Base-by-base conservation (phyloP, 2,797 vertebrate species). In the Lagocephalus sceleratus region DNA sequence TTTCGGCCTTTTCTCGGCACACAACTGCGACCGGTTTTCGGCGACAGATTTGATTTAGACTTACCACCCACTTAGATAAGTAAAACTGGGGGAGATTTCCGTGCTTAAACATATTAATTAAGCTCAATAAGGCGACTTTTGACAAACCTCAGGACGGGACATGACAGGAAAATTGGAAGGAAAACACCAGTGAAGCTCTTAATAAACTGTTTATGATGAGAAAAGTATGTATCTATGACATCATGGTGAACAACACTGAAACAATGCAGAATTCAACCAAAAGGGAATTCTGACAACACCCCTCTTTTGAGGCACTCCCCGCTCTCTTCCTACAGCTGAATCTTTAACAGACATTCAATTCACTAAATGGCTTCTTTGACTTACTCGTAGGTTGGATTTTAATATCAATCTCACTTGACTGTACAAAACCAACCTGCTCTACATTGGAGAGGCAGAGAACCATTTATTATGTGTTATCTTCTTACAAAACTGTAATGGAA, bases 11-110 rank as follows among this genome's bases (percentile, higher is more conserved):
- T 66, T 75, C 63, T 68, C 47, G 11, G 54, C 68, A 49, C 47
- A 80, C 39, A 48, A 41, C 54, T 47, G 57, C 63, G 67, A 39
- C 61, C 51, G 40, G 58, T 60, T 71, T n/a, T 54, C 46, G 67
- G 62, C 56, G 60, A 64, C 45, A 75, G 61, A 83, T 76, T 68
- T 71, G 61, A 82, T 73, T 73, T 46, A 68, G 39, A 42, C 54
- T 35, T 66, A 61, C 79, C 86, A 82, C 81, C 80, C 71, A 86
- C 70, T 67, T 57, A 58, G 69, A 79, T 69, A 41, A 53, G 52
- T 68, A 42, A 44, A 43, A 78, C 68, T 52, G 57, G 40, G 9
- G 47, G 44, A 67, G 55, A 77, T 42, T 46, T 62, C 38, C 46
- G 49, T 61, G 23, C 52, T 46, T 21, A 53, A 35, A 42, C 9